Conservation (phyloP, 2,888 invertebrate species). For the Hyppa rectilinea region DNA sequence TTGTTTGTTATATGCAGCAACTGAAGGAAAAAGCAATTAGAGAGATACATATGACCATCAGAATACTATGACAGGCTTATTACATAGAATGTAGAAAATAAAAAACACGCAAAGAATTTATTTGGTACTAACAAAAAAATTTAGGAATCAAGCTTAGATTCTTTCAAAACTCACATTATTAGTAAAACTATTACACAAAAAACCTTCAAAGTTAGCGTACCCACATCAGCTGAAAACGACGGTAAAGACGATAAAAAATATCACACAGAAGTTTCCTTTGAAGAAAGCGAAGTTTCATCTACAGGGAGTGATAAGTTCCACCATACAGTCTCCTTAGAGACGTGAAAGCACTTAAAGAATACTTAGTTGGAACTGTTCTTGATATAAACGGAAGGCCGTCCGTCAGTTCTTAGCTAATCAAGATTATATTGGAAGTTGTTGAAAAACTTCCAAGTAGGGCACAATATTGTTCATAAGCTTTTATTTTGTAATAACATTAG, state of each 20-base stretch:
- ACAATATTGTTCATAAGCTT: neutral
- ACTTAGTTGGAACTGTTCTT: slow-evolving; percentile 16
- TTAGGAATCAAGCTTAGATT: neutral
- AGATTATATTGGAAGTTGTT: slow-evolving; percentile 14
- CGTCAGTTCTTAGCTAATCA: slow-evolving; percentile 16
- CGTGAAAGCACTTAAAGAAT: slow-evolving; percentile 35
- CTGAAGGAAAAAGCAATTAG: neutral
- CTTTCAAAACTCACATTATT: neutral
- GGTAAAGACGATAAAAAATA: slow-evolving; percentile 7
- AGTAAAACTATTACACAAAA: neutral
- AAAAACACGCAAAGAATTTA: neutral
- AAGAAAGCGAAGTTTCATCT: slow-evolving; percentile 3
- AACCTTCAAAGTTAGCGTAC: neutral
- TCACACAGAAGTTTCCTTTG: slow-evolving; percentile 13
- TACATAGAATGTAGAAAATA: neutral
- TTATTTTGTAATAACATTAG: neutral
- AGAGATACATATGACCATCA: neutral
- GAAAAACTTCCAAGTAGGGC: neutral
- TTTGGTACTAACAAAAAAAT: neutral
- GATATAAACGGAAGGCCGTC: neutral
- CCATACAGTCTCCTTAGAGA: slow-evolving; percentile 11
- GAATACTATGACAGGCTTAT: neutral
- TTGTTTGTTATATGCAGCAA: neutral
- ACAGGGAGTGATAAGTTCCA: slow-evolving; percentile 24
- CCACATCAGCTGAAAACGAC: neutral